Base-by-base conservation (phyloP, 2,113 vertebrate species). In the Forbesichthys agassizii region DNA sequence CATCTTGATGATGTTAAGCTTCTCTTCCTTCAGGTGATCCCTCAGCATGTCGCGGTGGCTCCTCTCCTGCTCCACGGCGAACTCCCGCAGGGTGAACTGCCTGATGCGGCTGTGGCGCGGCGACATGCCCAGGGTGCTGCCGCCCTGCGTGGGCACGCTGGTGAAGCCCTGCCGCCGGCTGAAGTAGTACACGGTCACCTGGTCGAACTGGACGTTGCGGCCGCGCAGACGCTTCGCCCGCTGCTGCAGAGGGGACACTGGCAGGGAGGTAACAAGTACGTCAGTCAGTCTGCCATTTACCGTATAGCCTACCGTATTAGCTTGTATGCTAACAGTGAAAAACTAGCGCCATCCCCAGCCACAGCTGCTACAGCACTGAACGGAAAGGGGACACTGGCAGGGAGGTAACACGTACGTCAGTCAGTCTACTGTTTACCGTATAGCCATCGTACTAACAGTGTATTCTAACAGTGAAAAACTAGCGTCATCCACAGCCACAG, bases 101-200 rank as follows among this genome's bases (percentile, higher is more conserved):
- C 91, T 93, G 64, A 96, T 91, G 0, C 94, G 93, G 85, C 95
- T 96, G 86, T 98, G 96, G 2, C 93, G 94, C 3, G 93, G 95
- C 0, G 95, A 95, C 96, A 98, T 98, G 51, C 96, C 96, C 92
- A 98, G 86, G 0, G 95, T 96, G 90, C 96, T 96, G 62, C 96
- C 96, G 0, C 96, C 96, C 74, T 98, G 96, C n/a, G 95, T 98
- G 89, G 96, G 96, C 73, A 98, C 96, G 0, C 93, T 98, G 49
- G 95, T 97, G 92, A 98, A 98, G 69, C 96, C 96, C 83, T 98
- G 96, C 16, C 96, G 88, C 67, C 96, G 90, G 0, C 92, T 93
- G 88, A 98, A 98, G 91, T 98, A 98, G 89, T 97, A 98, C 16
- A 98, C 96, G 0, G 96, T 98, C 71, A 98, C 96, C 9, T 94